These are phyloP conservation scores for Microctonus brassicae DNA, from an alignment of 2,888 invertebrate species.

Conservation along the genomic window DNA sequence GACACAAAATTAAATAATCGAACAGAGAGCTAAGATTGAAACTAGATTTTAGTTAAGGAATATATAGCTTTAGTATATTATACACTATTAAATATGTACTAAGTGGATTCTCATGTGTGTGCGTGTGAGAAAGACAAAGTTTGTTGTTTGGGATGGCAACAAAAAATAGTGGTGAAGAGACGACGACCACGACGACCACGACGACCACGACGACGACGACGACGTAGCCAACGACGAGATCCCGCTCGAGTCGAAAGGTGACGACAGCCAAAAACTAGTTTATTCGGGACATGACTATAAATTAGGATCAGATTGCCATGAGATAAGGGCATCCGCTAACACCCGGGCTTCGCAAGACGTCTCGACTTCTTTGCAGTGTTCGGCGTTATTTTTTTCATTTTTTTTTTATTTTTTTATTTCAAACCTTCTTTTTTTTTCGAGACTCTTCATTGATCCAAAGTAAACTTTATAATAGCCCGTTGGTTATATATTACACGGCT, in stretches of 20 bases:
- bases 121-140: neutral
- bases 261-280: slow-evolving; percentile 70
- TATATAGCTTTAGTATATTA: neutral
- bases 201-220: too few species aligned
- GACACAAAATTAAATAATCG: neutral
- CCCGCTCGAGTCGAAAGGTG: slow-evolving; percentile 61
- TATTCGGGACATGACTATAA: slow-evolving; percentile 70
- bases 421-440: neutral
- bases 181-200: too few species aligned
- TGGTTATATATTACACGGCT: slow-evolving; percentile 2
- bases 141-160: slow-evolving; percentile 3
- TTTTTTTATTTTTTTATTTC: slow-evolving; percentile 35
- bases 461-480: slow-evolving; percentile 19
- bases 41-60: neutral
- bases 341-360: slow-evolving; percentile 60
- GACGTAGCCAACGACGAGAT: slow-evolving; percentile 18
- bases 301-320: slow-evolving; percentile 70
- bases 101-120: neutral
- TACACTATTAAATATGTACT: neutral
- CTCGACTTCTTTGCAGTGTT: slow-evolving; percentile 29
- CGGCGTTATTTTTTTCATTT: slow-evolving; percentile 17
- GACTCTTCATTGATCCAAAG: slow-evolving; percentile 7
- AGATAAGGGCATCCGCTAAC: slow-evolving; percentile 69
- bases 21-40: neutral
- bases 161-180: slow-evolving; percentile 41